Percentiles rank a stretch among this genome's conserved stretches.
These are phyloP conservation scores for Penaeus chinensis DNA, from an alignment of 1,140 invertebrate genomes.

Conservation along the genomic window DNA sequence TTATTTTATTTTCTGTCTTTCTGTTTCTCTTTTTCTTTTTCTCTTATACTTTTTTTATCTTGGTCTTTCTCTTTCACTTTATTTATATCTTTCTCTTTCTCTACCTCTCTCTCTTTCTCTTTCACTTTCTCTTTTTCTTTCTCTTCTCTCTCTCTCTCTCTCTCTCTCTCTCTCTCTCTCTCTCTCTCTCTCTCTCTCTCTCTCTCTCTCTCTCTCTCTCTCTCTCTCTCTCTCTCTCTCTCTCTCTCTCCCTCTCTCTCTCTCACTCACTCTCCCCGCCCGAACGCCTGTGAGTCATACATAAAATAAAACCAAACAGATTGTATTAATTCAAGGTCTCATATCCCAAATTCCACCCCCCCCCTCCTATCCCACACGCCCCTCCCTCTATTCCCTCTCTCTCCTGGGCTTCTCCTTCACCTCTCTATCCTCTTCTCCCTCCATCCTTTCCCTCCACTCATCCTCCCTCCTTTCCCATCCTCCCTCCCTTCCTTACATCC, in stretches of 20 bases:
- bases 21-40: not conserved
- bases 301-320: slow-evolving; percentile 28
- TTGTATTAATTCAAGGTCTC: slow-evolving; percentile 42
- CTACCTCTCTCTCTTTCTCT: not conserved
- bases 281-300: not conserved
- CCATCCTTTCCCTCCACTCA: no score
- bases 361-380: not conserved
- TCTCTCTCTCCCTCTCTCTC: no score
- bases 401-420: not conserved
- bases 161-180: slow-evolving; percentile 31
- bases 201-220: not conserved
- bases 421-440: no score
- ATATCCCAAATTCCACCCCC: not conserved
- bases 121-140: not conserved
- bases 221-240: not conserved
- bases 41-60: not conserved
- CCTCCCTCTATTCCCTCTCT: not conserved
- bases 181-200: slow-evolving; percentile 13
- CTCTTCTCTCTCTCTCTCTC: slow-evolving; percentile 15
- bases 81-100: not conserved
- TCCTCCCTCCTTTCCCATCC: no score
- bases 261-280: not conserved
- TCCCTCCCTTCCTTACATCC: no score
- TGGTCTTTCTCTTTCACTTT: not conserved
- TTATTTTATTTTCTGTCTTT: not conserved